Evolutionary conservation across 2,797 vertebrate genomes (phyloP), one percentile per base, ranked within the genome.

Genomic region (Phylloscopus collybita): DNA sequence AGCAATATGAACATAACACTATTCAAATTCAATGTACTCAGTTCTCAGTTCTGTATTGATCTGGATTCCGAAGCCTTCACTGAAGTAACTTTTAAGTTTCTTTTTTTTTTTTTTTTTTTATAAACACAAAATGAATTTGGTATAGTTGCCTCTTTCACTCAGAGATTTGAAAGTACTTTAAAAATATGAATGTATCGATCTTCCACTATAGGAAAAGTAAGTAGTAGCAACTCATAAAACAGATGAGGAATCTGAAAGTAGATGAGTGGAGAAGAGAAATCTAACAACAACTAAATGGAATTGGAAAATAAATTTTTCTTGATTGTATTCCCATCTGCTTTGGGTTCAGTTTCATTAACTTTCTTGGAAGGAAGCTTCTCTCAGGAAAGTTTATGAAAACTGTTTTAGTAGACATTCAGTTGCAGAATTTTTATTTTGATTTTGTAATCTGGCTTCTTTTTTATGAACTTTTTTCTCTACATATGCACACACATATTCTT

Each of bases 171-270:
- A 97, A 93, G 78, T 90, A 56, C 85, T 86, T 96, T 62, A 74
- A 91, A 96, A 96, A 92, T 96, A 93, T 96, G 87, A 97, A 96
- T 88, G 75, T 94, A 97, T 96, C 93, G 95, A 97, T 96, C 91
- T 93, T 92, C 88, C 80, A 76, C 72, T 88, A 17, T 75, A 59
- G 60, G 62, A 80, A 95, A 56, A 80, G 29, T 64, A 84, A 89
- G 80, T 51, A 93, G 83, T 10, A 90, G 86, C 88, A 92, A 81
- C 80, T 75, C 83, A 73, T 95, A 93, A 95, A 94, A 81, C 73
- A 86, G 80, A 91, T 88, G 85, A 96, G 64, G 70, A 93, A 91
- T 80, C 53, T 73, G 60, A 90, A 94, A 93, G 70, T 73, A 90
- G 91, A 94, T 80, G 47, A 71, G 42, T 27, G 9, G 56, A 80